Base-by-base conservation (phyloP, 2,113 vertebrate species). In the Gobiocypris rarus region DNA sequence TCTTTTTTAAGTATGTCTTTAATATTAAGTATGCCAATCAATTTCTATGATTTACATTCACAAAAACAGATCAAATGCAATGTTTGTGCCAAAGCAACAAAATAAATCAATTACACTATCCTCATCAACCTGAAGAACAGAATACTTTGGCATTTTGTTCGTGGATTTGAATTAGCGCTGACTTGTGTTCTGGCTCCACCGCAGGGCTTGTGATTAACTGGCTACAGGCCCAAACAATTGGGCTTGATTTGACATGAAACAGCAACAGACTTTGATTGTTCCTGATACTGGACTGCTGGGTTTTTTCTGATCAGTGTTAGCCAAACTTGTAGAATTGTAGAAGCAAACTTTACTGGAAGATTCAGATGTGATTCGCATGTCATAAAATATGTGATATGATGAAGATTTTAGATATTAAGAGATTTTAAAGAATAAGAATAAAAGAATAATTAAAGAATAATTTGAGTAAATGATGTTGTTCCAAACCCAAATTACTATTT, bases 61-160 rank as follows among this genome's bases (percentile, higher is more conserved):
- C 83, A 86, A 85, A 88, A 61, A 71, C 71, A 54, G 61, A 54
- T 80, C 74, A 82, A 65, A 89, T 58, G 81, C 50, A 80, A 67
- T 41, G 59, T 6, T 61, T 9, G 22, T 85, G 90, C 91, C 90
- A 92, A 90, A 91, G 92, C 89, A 85, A 89, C 86, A 91, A 92
- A 93, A 91, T 86, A 91, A 91, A 91, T 89, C 91, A 93, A 94
- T 94, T 91, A 92, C 86, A 90, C 84, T 84, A 89, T 86, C 89
- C 88, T 90, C 89, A 93, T 92, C 91, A 91, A 87, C 89, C 90
- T 89, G 86, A 92, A 89, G 86, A 91, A 75, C 89, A 80, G 85
- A 83, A 75, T 17, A 14, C 54, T 83, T 89, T 85, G 86, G 59
- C 86, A 80, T 83, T 85, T 89, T 48, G 69, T 71, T 73, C 41